Evolutionary conservation across 2,797 vertebrate genomes (phyloP), one percentile per base, ranked within the genome.

Genomic region (Hirundo rustica): DNA sequence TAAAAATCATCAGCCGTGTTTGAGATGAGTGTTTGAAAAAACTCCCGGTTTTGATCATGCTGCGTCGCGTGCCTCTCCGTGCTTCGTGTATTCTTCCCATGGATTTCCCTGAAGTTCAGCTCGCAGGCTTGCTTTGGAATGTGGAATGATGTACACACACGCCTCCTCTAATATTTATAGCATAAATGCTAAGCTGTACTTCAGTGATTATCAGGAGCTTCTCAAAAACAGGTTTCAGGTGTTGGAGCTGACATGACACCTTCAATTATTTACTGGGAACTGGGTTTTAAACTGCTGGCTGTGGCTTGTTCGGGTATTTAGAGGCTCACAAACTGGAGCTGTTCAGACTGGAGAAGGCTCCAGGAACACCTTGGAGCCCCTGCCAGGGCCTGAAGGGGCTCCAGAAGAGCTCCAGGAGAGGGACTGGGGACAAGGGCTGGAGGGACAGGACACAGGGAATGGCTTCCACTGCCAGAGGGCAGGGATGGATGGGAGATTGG

Each of bases 241-340:
- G 45, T 71, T 75, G n/a, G 55, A 84, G 89, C 54, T 85, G 91
- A 96, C 72, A 30, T 6, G 72, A 89, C 88, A 83, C 88, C 88
- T 86, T 98, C 94, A 89, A 74, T 97, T 97, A 97, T 95, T 97
- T 86, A 88, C 76, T 27, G 17, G 84, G 22, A 85, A 18, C 78
- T 23, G n/a, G n/a, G 83, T 87, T 96, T 68, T 58, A 42, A 29
- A 53, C 34, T 11, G 18, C 72, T 10, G 34, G 60, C 67, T 71
- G 2, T 58, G 36, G 32, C 83, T 75, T 67, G 74, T 21, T 42
- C 20, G 67, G 67, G 44, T 32, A 19, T 62, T 62, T 18, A 7
- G 51, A 73, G 48, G n/a, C 78, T 81, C 44, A 10, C 12, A 27
- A 19, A 27, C 51, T 20, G 40, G 45, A 50, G 23, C 60, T 66